Evolutionary conservation across 2,113 vertebrate genomes (phyloP), one percentile per base, ranked within the genome.

Genomic region (Vulpes lagopus): DNA sequence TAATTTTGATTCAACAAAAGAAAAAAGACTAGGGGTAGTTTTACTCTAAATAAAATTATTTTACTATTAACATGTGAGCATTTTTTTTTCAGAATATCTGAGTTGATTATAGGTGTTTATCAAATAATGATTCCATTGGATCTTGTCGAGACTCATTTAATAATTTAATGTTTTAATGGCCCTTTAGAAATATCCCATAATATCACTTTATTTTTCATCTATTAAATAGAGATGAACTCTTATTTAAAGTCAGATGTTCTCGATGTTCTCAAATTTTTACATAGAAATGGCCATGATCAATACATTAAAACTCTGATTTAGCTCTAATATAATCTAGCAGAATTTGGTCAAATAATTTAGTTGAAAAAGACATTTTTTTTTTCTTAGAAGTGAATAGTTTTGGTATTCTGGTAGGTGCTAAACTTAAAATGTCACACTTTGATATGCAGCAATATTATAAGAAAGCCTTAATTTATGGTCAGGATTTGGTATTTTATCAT

Each of bases 21-120:
- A 8, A 89, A 89, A 86, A 87, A 87, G 27, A 51, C 12, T 60
- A 85, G 20, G 16, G n/a, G 57, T 84, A 64, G n/a, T 78, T 91
- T 80, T 91, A 73, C 3, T 92, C 3, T 57, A 67, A 71, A 71
- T 69, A 60, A 84, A 96, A 73, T 59, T 86, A 60, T 92, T 85
- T 97, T 71, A 25, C 12, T 94, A 2, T 92, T 76, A 89, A 80
- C 3, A 84, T 51, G 0, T 74, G 8, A 19, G 1, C 23, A 59
- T 35, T 90, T 87, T 69, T 71, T 59, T 94, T 87, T 93, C 15
- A 91, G 11, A 92, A 88, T 96, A 25, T 93, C 55, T 73, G 82
- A 25, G 19, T 82, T 93, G 22, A 82, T 92, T 35, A 81, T 71
- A 82, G 59, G 53, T 91, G 30, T 86, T 92, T 94, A n/a, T 81